phyloP scores from a whole-genome alignment of 2,888 invertebrate genomes.

The Diarsia brunnea region DNA sequence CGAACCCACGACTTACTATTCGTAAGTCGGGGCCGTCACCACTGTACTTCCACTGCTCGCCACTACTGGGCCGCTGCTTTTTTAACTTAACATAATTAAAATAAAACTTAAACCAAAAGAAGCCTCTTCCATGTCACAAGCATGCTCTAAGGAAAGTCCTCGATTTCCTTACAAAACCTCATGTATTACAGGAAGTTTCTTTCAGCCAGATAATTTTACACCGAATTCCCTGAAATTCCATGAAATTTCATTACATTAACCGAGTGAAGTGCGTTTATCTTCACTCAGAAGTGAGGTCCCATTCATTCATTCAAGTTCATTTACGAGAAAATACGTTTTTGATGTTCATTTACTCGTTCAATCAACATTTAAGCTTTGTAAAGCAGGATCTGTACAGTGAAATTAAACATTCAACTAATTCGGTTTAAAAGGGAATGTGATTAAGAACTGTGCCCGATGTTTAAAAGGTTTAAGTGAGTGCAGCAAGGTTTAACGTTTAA shows the following conservation, averaged over 20 bases:
- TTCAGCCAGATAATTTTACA: constrained; percentile 84
- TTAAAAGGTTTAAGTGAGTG: background rate
- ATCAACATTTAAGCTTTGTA: constrained; percentile 57
- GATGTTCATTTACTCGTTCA: constrained; percentile 61
- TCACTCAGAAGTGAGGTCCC: constrained; percentile 67
- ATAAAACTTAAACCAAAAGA: background rate
- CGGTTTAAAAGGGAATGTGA: background rate
- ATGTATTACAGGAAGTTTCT: constrained; percentile 80
- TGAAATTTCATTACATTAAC: constrained; percentile 88
- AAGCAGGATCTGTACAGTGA: constrained; percentile 9
- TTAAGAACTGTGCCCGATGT: background rate
- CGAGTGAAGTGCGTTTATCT: constrained; percentile 82
- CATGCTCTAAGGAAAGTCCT: constrained; percentile 46
- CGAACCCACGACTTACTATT: too few relatives aligned
- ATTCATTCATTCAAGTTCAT: constrained; percentile 73
- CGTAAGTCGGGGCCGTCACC: too few relatives aligned
- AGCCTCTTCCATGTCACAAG: constrained; percentile 66
- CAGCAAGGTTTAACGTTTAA: background rate
- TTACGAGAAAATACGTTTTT: constrained; percentile 70
- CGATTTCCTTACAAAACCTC: constrained; percentile 82
- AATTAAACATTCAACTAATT: constrained; percentile 24
- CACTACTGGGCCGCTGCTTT: too few relatives aligned
- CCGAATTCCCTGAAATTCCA: constrained; percentile 79
- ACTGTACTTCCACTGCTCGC: too few relatives aligned
- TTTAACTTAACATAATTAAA: too few relatives aligned